A percentile compares a stretch with the other conserved stretches of the same genome.
Conservation (phyloP, 2,113 vertebrate species). For the Quiscalus mexicanus region DNA sequence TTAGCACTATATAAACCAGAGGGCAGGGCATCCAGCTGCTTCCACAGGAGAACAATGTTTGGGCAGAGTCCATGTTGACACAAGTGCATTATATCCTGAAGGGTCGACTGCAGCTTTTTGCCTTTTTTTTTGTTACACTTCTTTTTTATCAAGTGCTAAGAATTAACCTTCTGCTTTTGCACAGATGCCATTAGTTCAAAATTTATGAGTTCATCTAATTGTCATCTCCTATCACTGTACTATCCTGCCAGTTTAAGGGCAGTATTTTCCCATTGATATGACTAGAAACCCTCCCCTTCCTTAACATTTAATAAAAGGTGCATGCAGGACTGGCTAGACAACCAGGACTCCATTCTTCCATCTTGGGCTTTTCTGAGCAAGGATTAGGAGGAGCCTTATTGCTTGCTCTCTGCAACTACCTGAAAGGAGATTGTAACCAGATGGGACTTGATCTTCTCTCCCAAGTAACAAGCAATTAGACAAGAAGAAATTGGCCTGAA, state of each 20-base stretch:
- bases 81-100: slow-evolving; percentile 61
- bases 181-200: background rate
- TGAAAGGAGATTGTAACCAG: background rate
- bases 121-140: background rate
- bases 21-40: slow-evolving; percentile 71
- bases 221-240: background rate
- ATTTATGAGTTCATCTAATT: background rate
- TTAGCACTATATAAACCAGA: background rate
- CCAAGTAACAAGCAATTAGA: background rate
- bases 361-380: background rate
- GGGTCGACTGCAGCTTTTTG: slow-evolving; percentile 22
- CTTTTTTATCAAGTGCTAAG: background rate
- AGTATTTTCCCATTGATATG: background rate
- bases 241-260: background rate
- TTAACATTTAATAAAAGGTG: background rate
- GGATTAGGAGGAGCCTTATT: background rate
- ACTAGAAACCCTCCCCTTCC: background rate
- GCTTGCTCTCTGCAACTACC: background rate
- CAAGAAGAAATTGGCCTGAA: background rate
- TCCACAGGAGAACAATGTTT: slow-evolving; percentile 71
- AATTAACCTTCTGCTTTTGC: slow-evolving; percentile 4
- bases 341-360: background rate
- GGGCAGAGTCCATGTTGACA: slow-evolving; percentile 73
- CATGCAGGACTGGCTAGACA: background rate
- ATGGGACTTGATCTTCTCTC: background rate